A percentile compares a stretch with the other conserved stretches of the same genome.
Evolutionary conservation across 2,113 vertebrate species (phyloP).

Genomic region (Oreochromis spilurus): DNA sequence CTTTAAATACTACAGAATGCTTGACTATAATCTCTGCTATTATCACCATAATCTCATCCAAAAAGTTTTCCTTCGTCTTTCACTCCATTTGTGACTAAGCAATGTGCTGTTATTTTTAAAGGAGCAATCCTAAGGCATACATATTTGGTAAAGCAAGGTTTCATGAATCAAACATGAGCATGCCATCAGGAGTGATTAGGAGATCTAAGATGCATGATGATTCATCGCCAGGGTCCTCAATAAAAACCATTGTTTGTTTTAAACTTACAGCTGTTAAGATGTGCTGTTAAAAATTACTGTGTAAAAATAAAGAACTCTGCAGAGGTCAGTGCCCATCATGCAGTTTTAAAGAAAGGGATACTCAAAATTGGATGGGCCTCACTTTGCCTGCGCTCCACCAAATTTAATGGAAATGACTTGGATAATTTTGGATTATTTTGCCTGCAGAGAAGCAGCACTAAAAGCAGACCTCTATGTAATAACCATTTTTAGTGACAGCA

Average conservation of each 20-base stretch:
- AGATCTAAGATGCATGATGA: not conserved
- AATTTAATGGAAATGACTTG: not conserved
- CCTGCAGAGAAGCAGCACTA: not conserved
- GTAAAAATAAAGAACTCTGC: not conserved
- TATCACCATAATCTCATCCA: not conserved
- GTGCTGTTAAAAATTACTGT: not conserved
- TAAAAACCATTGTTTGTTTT: not conserved
- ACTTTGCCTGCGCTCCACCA: not conserved
- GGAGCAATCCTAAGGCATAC: not conserved
- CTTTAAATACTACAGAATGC: not conserved
- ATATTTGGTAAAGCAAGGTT: not conserved
- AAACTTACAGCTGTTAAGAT: not conserved
- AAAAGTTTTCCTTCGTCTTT: not conserved
- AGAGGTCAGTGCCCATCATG: not conserved
- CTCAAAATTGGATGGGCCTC: not conserved
- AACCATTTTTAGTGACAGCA: not conserved
- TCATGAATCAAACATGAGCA: not conserved
- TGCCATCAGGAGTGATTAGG: not conserved
- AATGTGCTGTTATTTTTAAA: not conserved
- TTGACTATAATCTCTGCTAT: not conserved
- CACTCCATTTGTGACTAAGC: not conserved
- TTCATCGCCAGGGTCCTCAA: not conserved
- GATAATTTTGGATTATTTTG: not conserved
- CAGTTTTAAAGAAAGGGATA: not conserved
- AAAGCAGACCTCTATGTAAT: not conserved